These are phyloP conservation scores for Perca schrenkii DNA, from an alignment of 2,113 vertebrate genomes.

Conservation along the genomic window DNA sequence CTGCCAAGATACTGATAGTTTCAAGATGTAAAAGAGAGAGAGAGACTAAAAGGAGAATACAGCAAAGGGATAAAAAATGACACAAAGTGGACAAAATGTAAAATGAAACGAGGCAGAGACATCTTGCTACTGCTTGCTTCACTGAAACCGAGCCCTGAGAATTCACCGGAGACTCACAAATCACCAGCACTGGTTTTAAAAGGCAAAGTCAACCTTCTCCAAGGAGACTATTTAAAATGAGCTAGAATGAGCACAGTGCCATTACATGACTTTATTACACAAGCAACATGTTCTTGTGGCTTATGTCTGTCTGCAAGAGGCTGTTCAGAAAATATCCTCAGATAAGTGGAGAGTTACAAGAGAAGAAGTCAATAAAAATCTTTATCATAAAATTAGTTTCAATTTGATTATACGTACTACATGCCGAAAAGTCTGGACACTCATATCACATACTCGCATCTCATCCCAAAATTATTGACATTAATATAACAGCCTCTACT, in stretches of 20 bases:
- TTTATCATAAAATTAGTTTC: neutral
- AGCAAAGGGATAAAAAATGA: constrained; percentile 10
- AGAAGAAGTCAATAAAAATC: neutral
- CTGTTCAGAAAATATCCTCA: constrained; percentile 17
- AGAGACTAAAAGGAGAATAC: constrained; percentile 27
- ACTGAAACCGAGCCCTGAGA: constrained; percentile 62
- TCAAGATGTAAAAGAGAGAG: constrained; percentile 72
- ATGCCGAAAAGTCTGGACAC: neutral
- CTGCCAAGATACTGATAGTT: constrained; percentile 73
- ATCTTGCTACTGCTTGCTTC: constrained; percentile 72
- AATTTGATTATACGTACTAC: neutral
- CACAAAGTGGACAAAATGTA: constrained; percentile 67
- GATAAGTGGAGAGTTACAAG: constrained; percentile 11
- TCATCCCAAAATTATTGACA: neutral
- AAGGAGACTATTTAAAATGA: constrained; percentile 69
- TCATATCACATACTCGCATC: neutral
- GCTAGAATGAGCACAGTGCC: constrained; percentile 66
- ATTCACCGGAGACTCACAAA: constrained; percentile 67
- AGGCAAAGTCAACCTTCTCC: constrained; percentile 68
- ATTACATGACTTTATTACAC: constrained; percentile 66
- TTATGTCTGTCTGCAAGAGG: constrained; percentile 31
- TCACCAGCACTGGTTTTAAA: constrained; percentile 62
- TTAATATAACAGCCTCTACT: neutral
- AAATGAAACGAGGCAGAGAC: constrained; percentile 62
- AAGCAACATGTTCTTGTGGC: constrained; percentile 57